Evolutionary conservation across 2,797 vertebrate genomes (phyloP), one percentile per base, ranked within the genome.

Genomic region (Takifugu rubripes): DNA sequence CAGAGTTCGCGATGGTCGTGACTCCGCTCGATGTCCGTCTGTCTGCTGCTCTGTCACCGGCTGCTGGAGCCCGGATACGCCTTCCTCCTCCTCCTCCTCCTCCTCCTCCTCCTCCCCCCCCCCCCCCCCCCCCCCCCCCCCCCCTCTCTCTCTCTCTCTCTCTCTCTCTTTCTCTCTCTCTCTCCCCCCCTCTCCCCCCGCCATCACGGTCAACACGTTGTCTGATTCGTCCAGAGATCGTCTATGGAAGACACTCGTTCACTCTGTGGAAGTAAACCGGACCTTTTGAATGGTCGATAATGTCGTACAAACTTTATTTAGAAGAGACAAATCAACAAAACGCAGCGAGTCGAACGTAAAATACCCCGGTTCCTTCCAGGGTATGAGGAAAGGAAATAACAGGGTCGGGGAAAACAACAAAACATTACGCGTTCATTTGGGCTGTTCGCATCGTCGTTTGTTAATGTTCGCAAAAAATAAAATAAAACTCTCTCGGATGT

Each of bases 21-120:
- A 61, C 10, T 64, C 59, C 36, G 49, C 45, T 59, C 16, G 21
- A 21, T 14, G 72, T 64, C 50, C 45, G 63, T 54, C 52, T 26
- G 72, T 75, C 58, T 51, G 69, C 74, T 47, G 81, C 59, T 74
- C 49, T 75, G 64, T 76, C 75, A 65, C 85, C 87, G 84, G 86
- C 70, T 66, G 74, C 67, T 51, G 64, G 68, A 66, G 54, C 74
- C 68, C 85, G 89, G 88, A 90, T 85, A 90, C 85, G 85, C n/a
- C 43, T 17, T 17, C 36, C 36, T 17, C 3, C 43, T 9, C n/a
- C 8, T 5, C 15, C n/a, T 17, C 43, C 15, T 7, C 10, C n/a
- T 17, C n/a, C 15, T 8, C 3, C n/a, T 17, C n/a, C 9, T 2
- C 2, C 43, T 17, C 43, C 43, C 43, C 15, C 43, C 17, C 43